These are phyloP conservation scores for Apotomis capreana DNA, from an alignment of 2,888 invertebrate genomes.

Conservation along the genomic window DNA sequence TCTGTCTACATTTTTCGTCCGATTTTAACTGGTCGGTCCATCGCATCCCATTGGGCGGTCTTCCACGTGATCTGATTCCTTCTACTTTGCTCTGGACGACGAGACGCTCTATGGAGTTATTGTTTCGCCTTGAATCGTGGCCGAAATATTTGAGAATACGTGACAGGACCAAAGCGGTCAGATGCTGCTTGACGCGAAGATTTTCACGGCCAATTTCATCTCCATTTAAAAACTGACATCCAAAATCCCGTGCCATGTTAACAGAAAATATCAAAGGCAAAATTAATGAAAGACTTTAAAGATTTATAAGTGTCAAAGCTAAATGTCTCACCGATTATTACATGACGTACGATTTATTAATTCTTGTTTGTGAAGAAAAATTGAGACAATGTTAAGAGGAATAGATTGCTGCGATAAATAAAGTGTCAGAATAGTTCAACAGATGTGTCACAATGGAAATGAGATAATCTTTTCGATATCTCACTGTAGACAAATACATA, in stretches of 20 bases:
- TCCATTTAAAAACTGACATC: constrained; percentile 5
- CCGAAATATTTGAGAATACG: too few relatives aligned
- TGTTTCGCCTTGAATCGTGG: too few relatives aligned
- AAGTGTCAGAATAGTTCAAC: background rate
- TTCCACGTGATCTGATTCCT: too few relatives aligned
- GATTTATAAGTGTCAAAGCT: constrained; percentile 33
- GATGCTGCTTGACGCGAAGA: too few relatives aligned
- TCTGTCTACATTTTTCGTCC: too few relatives aligned
- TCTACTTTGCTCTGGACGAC: too few relatives aligned
- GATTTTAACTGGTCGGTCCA: too few relatives aligned
- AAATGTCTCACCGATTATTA: constrained; percentile 29
- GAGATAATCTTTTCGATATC: background rate
- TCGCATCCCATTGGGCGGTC: too few relatives aligned
- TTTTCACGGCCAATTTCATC: background rate
- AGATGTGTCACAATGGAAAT: constrained; percentile 1
- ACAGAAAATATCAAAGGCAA: constrained; percentile 32
- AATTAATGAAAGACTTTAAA: constrained; percentile 27
- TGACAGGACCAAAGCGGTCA: too few relatives aligned
- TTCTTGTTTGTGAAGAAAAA: constrained; percentile 36
- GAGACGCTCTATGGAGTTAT: too few relatives aligned
- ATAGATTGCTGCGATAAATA: constrained; percentile 22
- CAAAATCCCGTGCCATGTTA: constrained; percentile 29
- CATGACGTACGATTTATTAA: constrained; percentile 23
- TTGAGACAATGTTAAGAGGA: constrained; percentile 18
- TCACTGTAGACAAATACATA: background rate